These are phyloP conservation scores for Laodelphax striatellus DNA, from an alignment of 1,140 invertebrate species.

Conservation along the genomic window DNA sequence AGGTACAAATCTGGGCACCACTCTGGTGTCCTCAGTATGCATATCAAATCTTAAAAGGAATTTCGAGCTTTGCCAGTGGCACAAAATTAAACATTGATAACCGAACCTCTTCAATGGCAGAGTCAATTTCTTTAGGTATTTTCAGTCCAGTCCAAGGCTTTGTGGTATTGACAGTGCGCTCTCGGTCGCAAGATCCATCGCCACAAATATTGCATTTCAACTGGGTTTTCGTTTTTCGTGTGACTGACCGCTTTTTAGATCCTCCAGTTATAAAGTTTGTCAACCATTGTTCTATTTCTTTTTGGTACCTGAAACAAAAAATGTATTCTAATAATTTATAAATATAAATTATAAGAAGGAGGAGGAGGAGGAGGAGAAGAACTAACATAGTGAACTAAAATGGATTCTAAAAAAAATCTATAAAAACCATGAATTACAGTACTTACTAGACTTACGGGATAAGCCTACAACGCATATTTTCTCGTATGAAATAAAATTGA, in stretches of 20 bases:
- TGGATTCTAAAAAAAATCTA: too few relatives aligned
- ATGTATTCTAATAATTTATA: too few relatives aligned
- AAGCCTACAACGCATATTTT: too few relatives aligned
- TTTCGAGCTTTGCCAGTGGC: too few relatives aligned
- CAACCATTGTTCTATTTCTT: constrained; percentile 6
- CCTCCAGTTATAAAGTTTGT: not conserved
- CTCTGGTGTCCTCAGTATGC: too few relatives aligned
- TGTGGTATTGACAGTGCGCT: constrained; percentile 32
- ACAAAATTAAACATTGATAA: constrained; percentile 3
- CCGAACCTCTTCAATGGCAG: constrained; percentile 58
- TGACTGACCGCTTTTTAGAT: not conserved
- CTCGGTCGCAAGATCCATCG: constrained; percentile 34
- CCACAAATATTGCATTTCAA: constrained; percentile 19
- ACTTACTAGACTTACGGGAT: too few relatives aligned
- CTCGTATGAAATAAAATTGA: not conserved
- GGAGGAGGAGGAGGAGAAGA: too few relatives aligned
- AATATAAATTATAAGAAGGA: too few relatives aligned
- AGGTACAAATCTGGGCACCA: too few relatives aligned
- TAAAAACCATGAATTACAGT: too few relatives aligned
- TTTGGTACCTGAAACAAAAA: constrained; percentile 7
- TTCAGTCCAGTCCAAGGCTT: constrained; percentile 52
- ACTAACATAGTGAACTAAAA: too few relatives aligned
- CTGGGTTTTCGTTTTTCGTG: not conserved
- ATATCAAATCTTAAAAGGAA: too few relatives aligned
- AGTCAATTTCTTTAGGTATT: constrained; percentile 49